phyloP scores from a whole-genome alignment of 2,113 vertebrate species.

The Odontesthes bonariensis region DNA sequence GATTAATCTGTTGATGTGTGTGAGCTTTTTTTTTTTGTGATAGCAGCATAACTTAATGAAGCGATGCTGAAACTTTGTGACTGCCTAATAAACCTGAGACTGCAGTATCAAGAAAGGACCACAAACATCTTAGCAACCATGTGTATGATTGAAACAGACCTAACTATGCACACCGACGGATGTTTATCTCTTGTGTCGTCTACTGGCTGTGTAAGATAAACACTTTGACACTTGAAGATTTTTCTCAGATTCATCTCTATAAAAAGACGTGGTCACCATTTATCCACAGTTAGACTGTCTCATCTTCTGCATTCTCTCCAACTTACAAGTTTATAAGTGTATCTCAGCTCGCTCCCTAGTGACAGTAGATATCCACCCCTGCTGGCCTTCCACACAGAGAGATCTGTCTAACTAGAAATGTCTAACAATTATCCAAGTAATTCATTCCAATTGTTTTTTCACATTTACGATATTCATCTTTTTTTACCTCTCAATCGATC shows the following conservation, averaged over 20 bases:
- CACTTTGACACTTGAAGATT: neutral
- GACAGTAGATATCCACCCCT: neutral
- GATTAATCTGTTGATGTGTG: slow-evolving; percentile 15
- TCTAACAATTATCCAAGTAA: slow-evolving; percentile 7
- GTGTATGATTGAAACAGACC: neutral
- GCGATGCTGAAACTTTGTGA: too few species aligned
- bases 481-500: neutral
- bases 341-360: slow-evolving; percentile 41
- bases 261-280: neutral
- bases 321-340: slow-evolving; percentile 43
- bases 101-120: too few species aligned
- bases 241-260: neutral
- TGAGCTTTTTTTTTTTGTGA: neutral
- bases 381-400: neutral
- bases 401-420: neutral
- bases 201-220: slow-evolving; percentile 3
- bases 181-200: neutral
- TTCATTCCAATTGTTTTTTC: neutral
- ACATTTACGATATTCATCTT: neutral
- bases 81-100: neutral
- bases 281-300: slow-evolving; percentile 21
- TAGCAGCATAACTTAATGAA: neutral
- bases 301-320: slow-evolving; percentile 40
- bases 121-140: neutral
- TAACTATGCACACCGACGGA: neutral